Evolutionary conservation across 2,113 vertebrate genomes (phyloP), one percentile per base, ranked within the genome.

Genomic region (Pungitius pungitius): DNA sequence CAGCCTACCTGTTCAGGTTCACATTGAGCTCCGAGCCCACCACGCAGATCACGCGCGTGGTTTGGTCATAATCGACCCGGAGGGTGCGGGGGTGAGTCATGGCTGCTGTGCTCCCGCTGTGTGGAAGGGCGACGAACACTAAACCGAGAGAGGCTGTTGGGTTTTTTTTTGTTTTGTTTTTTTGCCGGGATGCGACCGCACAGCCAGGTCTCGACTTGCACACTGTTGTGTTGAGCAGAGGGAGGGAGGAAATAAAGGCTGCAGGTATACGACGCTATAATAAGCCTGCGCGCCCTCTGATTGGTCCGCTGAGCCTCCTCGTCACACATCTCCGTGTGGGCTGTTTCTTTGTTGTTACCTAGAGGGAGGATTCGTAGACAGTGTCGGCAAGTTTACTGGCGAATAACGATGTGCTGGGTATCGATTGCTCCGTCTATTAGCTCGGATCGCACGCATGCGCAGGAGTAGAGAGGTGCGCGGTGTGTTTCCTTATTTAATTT

Each of bases 41-140:
- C 58, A 94, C 91, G 49, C 49, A 93, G 2, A 91, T 0, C 0
- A 87, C 77, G 0, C 6, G 40, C 3, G 54, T 73, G 4, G 30
- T 54, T 20, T 47, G 73, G 10, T 40, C 83, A 59, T 15, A 82
- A 43, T 91, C 77, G 27, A 93, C 26, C 60, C 92, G 78, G 26
- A 94, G 70, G 13, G 93, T 92, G 68, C 93, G 85, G 9, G 20
- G n/a, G 6, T 63, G 74, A 22, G 2, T 60, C 90, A 92, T 93
- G 69, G 22, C 54, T 71, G 66, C 58, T 2, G 73, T 52, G 14
- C 5, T 65, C 13, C 5, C 6, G 35, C 33, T 26, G 33, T 15
- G 27, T 13, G 17, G 1, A 24, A 3, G 12, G 49, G 5, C 45
- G 10, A 8, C 58, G 11, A 6, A 6, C 8, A 15, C 6, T 12